A percentile compares a stretch with the other conserved stretches of the same genome.
These are phyloP conservation scores for Columbina picui DNA, from an alignment of 2,113 vertebrate genomes.

Conservation along the genomic window DNA sequence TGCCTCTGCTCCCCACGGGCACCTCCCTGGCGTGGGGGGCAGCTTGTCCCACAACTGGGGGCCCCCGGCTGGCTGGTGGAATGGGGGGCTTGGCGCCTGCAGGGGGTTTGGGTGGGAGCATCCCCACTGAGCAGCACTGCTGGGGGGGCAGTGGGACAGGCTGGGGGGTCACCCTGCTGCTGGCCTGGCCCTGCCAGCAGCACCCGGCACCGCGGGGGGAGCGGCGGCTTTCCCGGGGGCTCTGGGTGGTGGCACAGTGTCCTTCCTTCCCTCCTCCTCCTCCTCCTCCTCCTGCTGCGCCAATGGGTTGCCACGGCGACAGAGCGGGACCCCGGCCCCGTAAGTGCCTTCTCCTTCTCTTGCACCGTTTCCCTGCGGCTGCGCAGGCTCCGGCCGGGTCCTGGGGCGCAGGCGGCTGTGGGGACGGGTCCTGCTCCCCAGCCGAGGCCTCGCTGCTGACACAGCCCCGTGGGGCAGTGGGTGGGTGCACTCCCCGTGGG, in stretches of 20 bases:
- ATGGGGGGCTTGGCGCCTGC: fast-evolving
- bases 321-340: constrained; percentile 75
- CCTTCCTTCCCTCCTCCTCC: background rate
- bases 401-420: fast-evolving
- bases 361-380: background rate
- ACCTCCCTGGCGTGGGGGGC: background rate
- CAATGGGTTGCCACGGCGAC: constrained; percentile 29
- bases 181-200: background rate
- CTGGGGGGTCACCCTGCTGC: background rate
- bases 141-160: background rate
- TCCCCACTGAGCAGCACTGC: background rate
- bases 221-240: background rate
- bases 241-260: background rate
- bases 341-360: constrained; percentile 51
- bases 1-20: background rate
- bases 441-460: background rate
- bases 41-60: background rate
- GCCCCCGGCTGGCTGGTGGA: fast-evolving
- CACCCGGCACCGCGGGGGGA: fast-evolving
- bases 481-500: background rate
- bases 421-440: background rate
- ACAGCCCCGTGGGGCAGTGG: fast-evolving
- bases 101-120: background rate
- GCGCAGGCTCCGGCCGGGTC: fast-evolving
- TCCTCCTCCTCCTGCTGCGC: background rate